phyloP scores from a whole-genome alignment of 2,888 invertebrate species.

The Beris chalybata region DNA sequence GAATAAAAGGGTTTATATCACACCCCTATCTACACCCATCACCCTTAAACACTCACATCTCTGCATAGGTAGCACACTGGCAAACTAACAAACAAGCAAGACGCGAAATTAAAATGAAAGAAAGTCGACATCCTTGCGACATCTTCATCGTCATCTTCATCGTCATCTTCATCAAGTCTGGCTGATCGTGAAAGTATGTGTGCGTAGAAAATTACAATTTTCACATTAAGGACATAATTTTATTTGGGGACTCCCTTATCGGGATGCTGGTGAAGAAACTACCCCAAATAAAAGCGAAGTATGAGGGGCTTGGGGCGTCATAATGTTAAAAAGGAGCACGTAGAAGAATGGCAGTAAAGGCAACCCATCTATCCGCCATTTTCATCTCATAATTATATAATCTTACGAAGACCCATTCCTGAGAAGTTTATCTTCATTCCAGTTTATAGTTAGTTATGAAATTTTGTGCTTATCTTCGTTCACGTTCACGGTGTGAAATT shows the following conservation, averaged over 20 bases:
- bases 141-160: constrained; percentile 21
- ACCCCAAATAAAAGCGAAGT: constrained; percentile 15
- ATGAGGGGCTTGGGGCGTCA: neutral
- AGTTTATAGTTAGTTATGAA: too few species aligned
- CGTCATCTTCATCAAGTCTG: constrained; percentile 27
- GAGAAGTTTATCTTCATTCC: constrained; percentile 23
- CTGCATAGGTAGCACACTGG: neutral
- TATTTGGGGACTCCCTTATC: constrained; percentile 43
- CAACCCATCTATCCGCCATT: constrained; percentile 14
- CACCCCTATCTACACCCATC: constrained; percentile 10
- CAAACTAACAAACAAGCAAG: constrained; percentile 31
- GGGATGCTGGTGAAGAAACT: constrained; percentile 11
- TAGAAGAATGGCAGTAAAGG: constrained; percentile 1
- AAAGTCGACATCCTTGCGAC: constrained; percentile 34
- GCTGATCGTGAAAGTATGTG: constrained; percentile 24
- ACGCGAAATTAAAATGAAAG: constrained; percentile 39
- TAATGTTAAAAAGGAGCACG: constrained; percentile 31
- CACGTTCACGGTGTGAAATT: too few species aligned
- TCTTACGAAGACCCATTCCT: constrained; percentile 33
- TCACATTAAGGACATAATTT: constrained; percentile 54
- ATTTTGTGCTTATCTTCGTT: neutral
- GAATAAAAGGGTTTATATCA: constrained; percentile 28
- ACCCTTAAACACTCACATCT: neutral
- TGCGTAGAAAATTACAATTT: constrained; percentile 51
- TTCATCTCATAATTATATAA: constrained; percentile 37